Evolutionary conservation across 2,888 invertebrate species (phyloP), one percentile per base, ranked within the genome.

Genomic region (Sepiola atlantica): DNA sequence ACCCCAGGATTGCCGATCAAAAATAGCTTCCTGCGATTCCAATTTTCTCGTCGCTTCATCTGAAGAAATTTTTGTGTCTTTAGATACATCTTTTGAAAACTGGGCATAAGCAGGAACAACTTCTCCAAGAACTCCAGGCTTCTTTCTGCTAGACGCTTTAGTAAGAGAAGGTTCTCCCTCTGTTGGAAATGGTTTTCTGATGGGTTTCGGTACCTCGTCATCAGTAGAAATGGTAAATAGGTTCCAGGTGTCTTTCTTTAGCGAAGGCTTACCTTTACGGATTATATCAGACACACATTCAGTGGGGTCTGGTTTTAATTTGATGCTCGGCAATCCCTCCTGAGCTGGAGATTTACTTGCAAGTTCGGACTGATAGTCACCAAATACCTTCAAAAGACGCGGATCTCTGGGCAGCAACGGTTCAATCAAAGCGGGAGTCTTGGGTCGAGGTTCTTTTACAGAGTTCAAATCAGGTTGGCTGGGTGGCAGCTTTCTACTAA

Each of bases 361-460:
- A n/a, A n/a, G n/a, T 16, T 77, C n/a, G 16, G 77, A 12, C 16
- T 77, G 77, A n/a, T 77, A 77, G n/a, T 77, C 77, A 16, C 77
- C 77, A 16, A 54, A 55, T 54, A 92, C 54, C 16, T 32, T 45
- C 45, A 92, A 92, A 54, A 92, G 92, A 16, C 92, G 45, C 28
- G 92, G 92, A 35, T 92, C 92, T n/a, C 92, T 54, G 18, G 92
- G 92, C 32, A 92, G 24, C 18, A 28, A 92, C 20, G 92, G 54
- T 28, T 92, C 92, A 54, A 54, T 45, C n/a, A 54, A n/a, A 24
- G 92, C 6, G 0, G 45, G n/a, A 32, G 77, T n/a, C 14, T 77
- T 77, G 4, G 77, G n/a, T 77, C n/a, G n/a, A 21, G 77, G 3
- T 55, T 92, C 92, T 35, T 92, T 92, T 24, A 55, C 28, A n/a